These are phyloP conservation scores for Chaitophorus viminalis DNA, from an alignment of 2,888 invertebrate genomes.

Conservation along the genomic window DNA sequence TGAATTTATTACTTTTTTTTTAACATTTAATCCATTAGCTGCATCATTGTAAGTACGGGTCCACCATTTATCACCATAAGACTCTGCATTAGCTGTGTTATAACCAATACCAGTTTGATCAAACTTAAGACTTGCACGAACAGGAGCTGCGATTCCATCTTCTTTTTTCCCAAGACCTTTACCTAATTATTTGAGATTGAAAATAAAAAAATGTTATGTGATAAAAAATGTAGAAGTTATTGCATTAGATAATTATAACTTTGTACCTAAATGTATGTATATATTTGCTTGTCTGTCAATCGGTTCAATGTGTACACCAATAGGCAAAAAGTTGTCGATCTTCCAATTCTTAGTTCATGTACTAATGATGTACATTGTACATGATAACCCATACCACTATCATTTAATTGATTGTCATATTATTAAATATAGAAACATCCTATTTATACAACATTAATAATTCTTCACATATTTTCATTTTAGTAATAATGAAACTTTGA, in stretches of 20 bases:
- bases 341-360: neutral
- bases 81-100: conserved; percentile 72
- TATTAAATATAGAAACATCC: neutral
- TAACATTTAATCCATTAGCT: conserved; percentile 51
- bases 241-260: neutral
- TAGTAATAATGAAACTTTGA: neutral
- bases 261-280: conserved; percentile 26
- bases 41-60: conserved; percentile 68
- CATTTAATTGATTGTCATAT: neutral
- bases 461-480: neutral
- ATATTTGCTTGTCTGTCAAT: conserved; percentile 55
- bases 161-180: conserved; percentile 86
- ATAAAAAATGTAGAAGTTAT: neutral
- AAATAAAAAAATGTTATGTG: conserved; percentile 6
- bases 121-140: conserved; percentile 84
- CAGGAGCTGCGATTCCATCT: conserved; percentile 79
- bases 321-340: conserved; percentile 16
- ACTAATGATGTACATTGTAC: neutral
- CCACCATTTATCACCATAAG: conserved; percentile 89
- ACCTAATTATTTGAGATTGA: conserved; percentile 70
- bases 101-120: conserved; percentile 83
- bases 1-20: conserved; percentile 44
- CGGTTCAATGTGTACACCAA: conserved; percentile 45
- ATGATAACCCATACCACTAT: neutral
- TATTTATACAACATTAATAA: neutral